Evolutionary conservation across 2,797 vertebrate species (phyloP).

Genomic region (Loriculus beryllinus): DNA sequence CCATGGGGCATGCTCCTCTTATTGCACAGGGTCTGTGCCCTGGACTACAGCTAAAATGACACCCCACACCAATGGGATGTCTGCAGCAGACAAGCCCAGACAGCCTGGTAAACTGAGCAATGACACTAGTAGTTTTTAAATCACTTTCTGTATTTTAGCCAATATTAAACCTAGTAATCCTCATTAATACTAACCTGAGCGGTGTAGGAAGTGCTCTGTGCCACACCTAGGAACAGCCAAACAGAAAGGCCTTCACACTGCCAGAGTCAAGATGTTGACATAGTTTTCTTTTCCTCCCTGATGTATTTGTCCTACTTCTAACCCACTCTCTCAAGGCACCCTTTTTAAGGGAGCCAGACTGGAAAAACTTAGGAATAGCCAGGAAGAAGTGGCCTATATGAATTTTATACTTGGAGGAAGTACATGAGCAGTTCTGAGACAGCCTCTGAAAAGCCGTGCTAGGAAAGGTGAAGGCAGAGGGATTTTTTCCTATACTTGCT

Average conservation of each 20-base stretch:
- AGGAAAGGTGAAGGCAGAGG: not conserved
- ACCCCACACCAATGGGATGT: rapidly evolving
- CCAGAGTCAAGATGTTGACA: not conserved
- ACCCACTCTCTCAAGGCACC: not conserved
- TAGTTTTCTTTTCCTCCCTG: not conserved
- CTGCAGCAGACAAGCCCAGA: not conserved
- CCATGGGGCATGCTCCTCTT: rapidly evolving
- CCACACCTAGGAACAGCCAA: not conserved
- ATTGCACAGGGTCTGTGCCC: too few species aligned
- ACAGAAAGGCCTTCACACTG: not conserved
- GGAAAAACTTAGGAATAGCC: not conserved
- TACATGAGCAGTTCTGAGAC: not conserved
- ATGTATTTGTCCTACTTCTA: not conserved
- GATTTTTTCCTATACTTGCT: not conserved
- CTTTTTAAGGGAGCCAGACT: not conserved
- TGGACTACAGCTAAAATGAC: not conserved
- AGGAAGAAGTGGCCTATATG: not conserved
- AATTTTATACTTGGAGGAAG: not conserved
- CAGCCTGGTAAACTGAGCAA: not conserved
- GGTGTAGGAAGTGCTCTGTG: not conserved
- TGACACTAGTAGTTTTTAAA: not conserved
- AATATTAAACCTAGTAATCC: not conserved
- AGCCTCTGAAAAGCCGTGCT: not conserved
- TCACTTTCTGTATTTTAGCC: not conserved
- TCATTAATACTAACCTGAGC: not conserved